These are phyloP conservation scores for Dastarcus helophoroides DNA, from an alignment of 2,888 invertebrate species.

Conservation along the genomic window DNA sequence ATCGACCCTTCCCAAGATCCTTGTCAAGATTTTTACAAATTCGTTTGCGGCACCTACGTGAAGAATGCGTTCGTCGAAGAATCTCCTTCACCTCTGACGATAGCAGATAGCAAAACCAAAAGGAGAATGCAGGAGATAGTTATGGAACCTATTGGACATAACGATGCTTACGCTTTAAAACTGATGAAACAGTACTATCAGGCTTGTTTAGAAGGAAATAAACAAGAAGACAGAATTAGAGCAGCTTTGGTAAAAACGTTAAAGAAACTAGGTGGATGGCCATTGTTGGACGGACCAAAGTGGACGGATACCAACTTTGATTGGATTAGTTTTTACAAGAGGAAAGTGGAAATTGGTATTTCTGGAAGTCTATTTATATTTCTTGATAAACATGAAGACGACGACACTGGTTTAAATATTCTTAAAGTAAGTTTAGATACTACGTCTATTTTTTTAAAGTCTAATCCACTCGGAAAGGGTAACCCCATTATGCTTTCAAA, in stretches of 20 bases:
- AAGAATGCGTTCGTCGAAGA: constrained; percentile 42
- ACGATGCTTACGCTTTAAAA: constrained; percentile 12
- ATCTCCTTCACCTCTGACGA: constrained; percentile 9
- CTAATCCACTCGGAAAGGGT: too few relatives aligned
- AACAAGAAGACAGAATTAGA: constrained; percentile 13
- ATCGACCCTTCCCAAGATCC: too few relatives aligned
- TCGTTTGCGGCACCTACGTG: constrained; percentile 56
- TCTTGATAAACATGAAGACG: too few relatives aligned
- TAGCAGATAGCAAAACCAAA: constrained; percentile 11
- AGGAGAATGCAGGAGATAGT: constrained; percentile 17
- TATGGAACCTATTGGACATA: constrained; percentile 8
- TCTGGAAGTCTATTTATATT: too few relatives aligned
- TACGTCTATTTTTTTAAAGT: too few relatives aligned
- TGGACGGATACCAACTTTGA: constrained; percentile 20
- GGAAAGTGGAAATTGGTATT: too few relatives aligned
- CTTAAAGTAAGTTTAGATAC: too few relatives aligned
- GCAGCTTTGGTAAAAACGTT: constrained; percentile 16
- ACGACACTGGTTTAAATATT: too few relatives aligned
- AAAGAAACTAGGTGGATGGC: constrained; percentile 25
- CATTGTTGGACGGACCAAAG: constrained; percentile 18
- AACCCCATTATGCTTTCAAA: too few relatives aligned
- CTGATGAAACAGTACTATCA: constrained; percentile 18
- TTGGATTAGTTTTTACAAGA: too few relatives aligned
- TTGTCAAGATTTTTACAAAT: too few relatives aligned
- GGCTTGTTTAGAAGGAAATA: constrained; percentile 17